Conservation (phyloP, 2,888 invertebrate species). For the Rhagonycha lutea region DNA sequence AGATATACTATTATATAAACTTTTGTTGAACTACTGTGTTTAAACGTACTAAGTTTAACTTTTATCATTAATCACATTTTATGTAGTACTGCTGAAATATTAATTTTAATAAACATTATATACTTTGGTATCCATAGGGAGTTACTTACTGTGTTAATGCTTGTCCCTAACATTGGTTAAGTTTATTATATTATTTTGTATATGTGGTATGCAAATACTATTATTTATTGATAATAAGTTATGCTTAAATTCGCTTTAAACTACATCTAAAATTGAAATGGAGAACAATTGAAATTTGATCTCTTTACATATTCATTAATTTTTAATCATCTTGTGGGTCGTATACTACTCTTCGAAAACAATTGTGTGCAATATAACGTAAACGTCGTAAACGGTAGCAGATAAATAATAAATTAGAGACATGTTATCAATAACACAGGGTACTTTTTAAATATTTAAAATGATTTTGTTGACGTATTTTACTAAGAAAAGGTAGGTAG, state of each 20-base stretch:
- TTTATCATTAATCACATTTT: conserved; percentile 25
- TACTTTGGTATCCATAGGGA: conserved; percentile 18
- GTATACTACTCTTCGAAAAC: too few species aligned
- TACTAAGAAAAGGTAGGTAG: too few species aligned
- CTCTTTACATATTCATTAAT: too few species aligned
- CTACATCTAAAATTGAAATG: background rate
- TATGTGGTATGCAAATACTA: background rate
- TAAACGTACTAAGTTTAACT: conserved; percentile 9
- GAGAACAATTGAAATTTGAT: too few species aligned
- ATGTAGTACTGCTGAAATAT: conserved; percentile 14
- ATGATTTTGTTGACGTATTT: too few species aligned
- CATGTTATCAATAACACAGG: too few species aligned
- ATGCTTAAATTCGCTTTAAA: background rate
- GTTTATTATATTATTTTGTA: background rate
- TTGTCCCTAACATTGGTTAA: background rate
- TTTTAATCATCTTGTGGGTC: too few species aligned
- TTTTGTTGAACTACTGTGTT: background rate
- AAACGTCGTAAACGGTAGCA: too few species aligned
- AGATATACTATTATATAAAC: background rate
- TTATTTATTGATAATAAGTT: background rate
- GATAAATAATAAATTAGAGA: too few species aligned
- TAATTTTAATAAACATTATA: conserved; percentile 19
- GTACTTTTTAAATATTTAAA: too few species aligned
- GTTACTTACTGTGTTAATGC: conserved; percentile 6
- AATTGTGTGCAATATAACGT: too few species aligned